Percentiles rank a stretch among this genome's conserved stretches.
These are phyloP conservation scores for Conus canariensis DNA, from an alignment of 2,888 invertebrate genomes.

Conservation along the genomic window DNA sequence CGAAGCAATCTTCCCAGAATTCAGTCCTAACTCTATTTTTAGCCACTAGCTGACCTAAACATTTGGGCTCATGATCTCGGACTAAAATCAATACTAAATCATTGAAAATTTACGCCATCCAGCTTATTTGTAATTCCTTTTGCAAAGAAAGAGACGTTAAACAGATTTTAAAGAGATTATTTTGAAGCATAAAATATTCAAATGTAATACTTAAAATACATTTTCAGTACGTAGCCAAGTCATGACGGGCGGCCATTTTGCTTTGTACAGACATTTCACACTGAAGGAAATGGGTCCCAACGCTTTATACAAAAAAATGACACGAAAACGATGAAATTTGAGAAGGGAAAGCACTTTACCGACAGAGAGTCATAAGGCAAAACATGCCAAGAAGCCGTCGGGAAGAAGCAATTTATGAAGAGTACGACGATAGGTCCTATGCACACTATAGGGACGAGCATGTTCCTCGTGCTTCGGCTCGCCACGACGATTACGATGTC, in stretches of 20 bases:
- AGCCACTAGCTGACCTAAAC: background rate
- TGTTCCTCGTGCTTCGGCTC: slow-evolving; percentile 23
- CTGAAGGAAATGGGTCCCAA: background rate
- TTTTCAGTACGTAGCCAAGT: background rate
- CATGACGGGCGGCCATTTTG: slow-evolving; percentile 9
- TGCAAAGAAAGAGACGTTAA: background rate
- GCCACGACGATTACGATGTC: slow-evolving; percentile 36
- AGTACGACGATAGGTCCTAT: slow-evolving; percentile 73
- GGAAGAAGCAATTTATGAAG: slow-evolving; percentile 54
- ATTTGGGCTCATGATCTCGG: background rate
- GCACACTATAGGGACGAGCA: slow-evolving; percentile 59
- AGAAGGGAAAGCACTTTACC: background rate
- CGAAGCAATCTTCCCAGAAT: slow-evolving; percentile 1
- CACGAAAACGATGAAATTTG: background rate
- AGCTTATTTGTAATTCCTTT: background rate
- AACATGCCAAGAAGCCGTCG: slow-evolving; percentile 38
- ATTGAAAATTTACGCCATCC: slow-evolving; percentile 1
- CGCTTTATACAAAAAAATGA: background rate
- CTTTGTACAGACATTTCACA: background rate
- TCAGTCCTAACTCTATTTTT: background rate
- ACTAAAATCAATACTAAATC: background rate
- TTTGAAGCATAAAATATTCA: background rate
- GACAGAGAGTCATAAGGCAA: background rate
- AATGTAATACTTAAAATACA: background rate
- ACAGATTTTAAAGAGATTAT: background rate